These are phyloP conservation scores for Ichneumoninae sp. DNA, from an alignment of 2,888 invertebrate species.

Conservation along the genomic window DNA sequence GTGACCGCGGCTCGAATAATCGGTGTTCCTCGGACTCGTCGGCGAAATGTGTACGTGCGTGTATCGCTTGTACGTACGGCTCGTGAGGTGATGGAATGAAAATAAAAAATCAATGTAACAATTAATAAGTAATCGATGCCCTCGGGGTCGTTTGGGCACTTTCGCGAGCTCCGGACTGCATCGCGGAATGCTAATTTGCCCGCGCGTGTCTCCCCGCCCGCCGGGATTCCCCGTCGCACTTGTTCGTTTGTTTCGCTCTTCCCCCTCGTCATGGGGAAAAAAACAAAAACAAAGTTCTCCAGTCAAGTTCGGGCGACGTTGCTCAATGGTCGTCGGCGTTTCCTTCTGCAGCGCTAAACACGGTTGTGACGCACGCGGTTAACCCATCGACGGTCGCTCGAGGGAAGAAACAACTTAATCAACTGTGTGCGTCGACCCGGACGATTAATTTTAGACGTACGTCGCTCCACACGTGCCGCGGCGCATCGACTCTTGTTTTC, in stretches of 20 bases:
- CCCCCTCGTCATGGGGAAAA: background rate
- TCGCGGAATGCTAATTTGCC: background rate
- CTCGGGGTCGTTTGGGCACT: slow-evolving; percentile 20
- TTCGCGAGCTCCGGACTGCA: background rate
- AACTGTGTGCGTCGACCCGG: background rate
- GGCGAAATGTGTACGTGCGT: background rate
- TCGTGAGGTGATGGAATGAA: background rate
- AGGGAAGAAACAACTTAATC: slow-evolving; percentile 25
- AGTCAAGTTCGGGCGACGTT: slow-evolving; percentile 9
- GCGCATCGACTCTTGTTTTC: slow-evolving; percentile 10
- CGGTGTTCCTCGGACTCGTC: background rate
- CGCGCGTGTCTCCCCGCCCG: background rate
- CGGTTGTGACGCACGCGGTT: background rate
- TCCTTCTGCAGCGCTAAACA: background rate
- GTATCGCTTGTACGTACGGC: background rate
- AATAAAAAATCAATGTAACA: background rate
- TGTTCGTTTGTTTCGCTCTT: slow-evolving; percentile 10
- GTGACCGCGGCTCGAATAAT: background rate
- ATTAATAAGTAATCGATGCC: slow-evolving; percentile 5
- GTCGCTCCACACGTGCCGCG: background rate
- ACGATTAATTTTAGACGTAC: slow-evolving; percentile 6
- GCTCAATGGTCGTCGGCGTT: background rate
- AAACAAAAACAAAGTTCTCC: slow-evolving; percentile 3
- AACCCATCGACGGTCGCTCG: background rate
- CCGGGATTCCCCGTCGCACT: background rate